Base-by-base conservation (phyloP, 2,888 invertebrate genomes). In the Aphodius sticticus region DNA sequence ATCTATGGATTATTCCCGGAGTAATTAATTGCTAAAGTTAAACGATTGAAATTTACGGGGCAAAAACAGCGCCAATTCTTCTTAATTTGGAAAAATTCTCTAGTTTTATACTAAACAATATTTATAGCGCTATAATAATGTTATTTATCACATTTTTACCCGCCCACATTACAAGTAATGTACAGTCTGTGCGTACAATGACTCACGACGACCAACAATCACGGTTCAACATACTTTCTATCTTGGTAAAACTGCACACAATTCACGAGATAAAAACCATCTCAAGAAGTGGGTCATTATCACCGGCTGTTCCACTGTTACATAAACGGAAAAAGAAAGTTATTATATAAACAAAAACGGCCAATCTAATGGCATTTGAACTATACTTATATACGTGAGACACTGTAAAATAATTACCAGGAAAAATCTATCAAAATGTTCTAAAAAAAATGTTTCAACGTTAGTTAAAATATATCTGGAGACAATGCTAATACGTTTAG, bases 201-300 rank as follows among this genome's bases (percentile, higher is more conserved):
- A 53, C 53, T 53, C 53, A 53, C 53, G 53, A 53, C 53, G 53
- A 53, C 9, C 53, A 5, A 53, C 53, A 53, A 53, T 53, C 53
- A 5, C 53, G 12, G 53, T 53, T 53, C 53, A 53, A 53, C 53
- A 53, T 53, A 53, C 53, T 53, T 53, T 53, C 53, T 53, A 53
- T 53, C 53, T 53, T 7, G 7, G 53, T 53, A 53, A 53, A 53
- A 53, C 53, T 53, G 53, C 9, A 53, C 53, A 53, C 53, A 53
- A 53, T 9, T 53, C 53, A 53, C 7, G 53, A 53, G 53, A 7
- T 53, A 53, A 53, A 53, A 53, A 3, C 53, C 53, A 53, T 53
- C 53, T 53, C 53, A 53, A 53, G 53, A 53, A 53, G 53, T 53
- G 53, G 53, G 53, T 53, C 53, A 53, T 53, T 53, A 53, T 53